Evolutionary conservation across 2,888 invertebrate species (phyloP).

Genomic region (Standfussiana lucernea): DNA sequence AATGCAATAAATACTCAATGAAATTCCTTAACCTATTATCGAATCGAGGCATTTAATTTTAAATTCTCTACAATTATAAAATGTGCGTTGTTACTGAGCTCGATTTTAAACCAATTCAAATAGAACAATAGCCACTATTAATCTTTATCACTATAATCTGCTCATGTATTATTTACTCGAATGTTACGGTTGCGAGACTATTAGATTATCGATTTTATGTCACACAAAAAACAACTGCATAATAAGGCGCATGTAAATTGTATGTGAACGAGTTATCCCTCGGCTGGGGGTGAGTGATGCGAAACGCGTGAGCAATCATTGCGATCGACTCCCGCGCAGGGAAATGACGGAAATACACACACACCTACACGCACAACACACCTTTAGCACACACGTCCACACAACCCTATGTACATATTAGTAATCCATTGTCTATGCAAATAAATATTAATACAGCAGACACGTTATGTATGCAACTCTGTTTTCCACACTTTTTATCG

Average conservation of each 20-base stretch:
- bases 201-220: slow-evolving; percentile 85
- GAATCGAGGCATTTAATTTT: slow-evolving; percentile 15
- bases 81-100: background rate
- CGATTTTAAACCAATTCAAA: slow-evolving; percentile 48
- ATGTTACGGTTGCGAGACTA: slow-evolving; percentile 64
- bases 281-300: slow-evolving; percentile 88
- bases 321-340: slow-evolving; percentile 88
- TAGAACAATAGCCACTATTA: slow-evolving; percentile 50
- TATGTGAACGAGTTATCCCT: slow-evolving; percentile 86
- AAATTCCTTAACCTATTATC: slow-evolving; percentile 5
- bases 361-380: slow-evolving; percentile 64
- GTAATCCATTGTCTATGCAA: slow-evolving; percentile 87
- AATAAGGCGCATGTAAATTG: slow-evolving; percentile 86
- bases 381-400: slow-evolving; percentile 58
- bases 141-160: slow-evolving; percentile 59
- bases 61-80: slow-evolving; percentile 15
- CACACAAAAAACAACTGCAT: slow-evolving; percentile 82
- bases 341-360: slow-evolving; percentile 86
- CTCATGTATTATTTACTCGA: slow-evolving; percentile 59
- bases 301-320: slow-evolving; percentile 90
- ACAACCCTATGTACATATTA: slow-evolving; percentile 63
- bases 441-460: slow-evolving; percentile 82
- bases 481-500: slow-evolving; percentile 77
- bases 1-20: slow-evolving; percentile 24
- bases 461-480: slow-evolving; percentile 78